These are phyloP conservation scores for Zygogramma bicolorata DNA, from an alignment of 2,888 invertebrate species.

Conservation along the genomic window DNA sequence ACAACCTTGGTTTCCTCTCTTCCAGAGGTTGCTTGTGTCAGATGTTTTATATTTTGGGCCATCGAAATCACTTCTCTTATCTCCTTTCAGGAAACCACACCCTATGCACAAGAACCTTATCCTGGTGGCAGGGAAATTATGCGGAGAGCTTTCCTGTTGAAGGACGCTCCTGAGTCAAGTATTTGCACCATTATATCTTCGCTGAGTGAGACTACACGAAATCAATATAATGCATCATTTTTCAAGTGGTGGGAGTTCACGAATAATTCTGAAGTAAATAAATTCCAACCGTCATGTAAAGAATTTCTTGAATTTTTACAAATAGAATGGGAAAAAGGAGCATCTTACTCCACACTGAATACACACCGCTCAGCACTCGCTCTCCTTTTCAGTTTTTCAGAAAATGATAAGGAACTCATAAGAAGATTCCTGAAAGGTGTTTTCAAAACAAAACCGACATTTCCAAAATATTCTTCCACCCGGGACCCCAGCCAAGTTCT, in stretches of 20 bases:
- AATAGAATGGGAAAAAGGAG: too few relatives aligned
- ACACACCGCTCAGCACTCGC: too few relatives aligned
- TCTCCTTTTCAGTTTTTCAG: too few relatives aligned
- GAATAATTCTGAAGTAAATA: not conserved
- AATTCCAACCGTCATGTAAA: not conserved
- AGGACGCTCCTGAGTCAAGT: too few relatives aligned
- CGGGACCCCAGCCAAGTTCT: too few relatives aligned
- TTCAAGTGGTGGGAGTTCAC: not conserved
- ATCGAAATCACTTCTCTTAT: not conserved
- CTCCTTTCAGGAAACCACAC: not conserved
- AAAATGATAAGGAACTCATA: too few relatives aligned
- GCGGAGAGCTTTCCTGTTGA: not conserved
- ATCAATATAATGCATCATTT: not conserved
- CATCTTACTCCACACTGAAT: too few relatives aligned
- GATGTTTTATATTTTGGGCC: not conserved
- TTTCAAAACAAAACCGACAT: too few relatives aligned
- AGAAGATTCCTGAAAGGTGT: too few relatives aligned
- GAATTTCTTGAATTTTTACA: too few relatives aligned
- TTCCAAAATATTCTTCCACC: too few relatives aligned
- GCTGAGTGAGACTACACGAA: not conserved
- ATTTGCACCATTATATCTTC: not conserved
- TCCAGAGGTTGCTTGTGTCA: too few relatives aligned
- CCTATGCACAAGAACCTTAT: not conserved
- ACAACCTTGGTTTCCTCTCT: not conserved
- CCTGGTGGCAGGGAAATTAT: constrained; percentile 4